These are phyloP conservation scores for Paramisgurnus dabryanus DNA, from an alignment of 2,113 vertebrate species.

Conservation along the genomic window DNA sequence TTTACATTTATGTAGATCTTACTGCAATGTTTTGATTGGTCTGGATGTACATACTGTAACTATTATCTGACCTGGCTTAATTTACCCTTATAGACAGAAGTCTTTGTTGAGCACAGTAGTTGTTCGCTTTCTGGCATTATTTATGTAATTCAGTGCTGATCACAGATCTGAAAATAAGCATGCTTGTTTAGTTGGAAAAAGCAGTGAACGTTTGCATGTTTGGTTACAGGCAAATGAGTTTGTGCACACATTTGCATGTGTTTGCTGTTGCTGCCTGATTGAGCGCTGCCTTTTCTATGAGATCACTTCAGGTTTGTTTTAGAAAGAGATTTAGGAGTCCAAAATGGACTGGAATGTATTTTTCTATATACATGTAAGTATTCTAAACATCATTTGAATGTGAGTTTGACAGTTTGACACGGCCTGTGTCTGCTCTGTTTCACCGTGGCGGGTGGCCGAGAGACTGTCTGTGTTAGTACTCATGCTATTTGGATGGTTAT, in stretches of 20 bases:
- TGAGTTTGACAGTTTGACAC: slow-evolving; percentile 47
- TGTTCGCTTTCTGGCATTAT: slow-evolving; percentile 26
- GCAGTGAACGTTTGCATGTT: not conserved
- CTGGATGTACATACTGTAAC: not conserved
- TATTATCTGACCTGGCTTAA: slow-evolving; percentile 41
- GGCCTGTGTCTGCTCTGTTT: slow-evolving; percentile 42
- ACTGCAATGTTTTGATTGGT: not conserved
- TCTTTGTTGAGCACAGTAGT: slow-evolving; percentile 30
- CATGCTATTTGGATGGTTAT: slow-evolving; percentile 47
- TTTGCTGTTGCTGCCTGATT: slow-evolving; percentile 18
- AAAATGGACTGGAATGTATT: slow-evolving; percentile 7
- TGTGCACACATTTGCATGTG: slow-evolving; percentile 27
- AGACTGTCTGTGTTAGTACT: slow-evolving; percentile 42
- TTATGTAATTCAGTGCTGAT: slow-evolving; percentile 9
- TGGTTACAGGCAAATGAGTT: slow-evolving; percentile 9
- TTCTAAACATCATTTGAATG: slow-evolving; percentile 6
- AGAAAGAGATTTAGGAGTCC: slow-evolving; percentile 12
- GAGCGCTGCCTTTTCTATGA: slow-evolving; percentile 11
- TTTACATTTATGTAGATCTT: not conserved
- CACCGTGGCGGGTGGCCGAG: slow-evolving; percentile 39
- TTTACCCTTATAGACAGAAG: not conserved
- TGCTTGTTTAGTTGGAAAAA: not conserved
- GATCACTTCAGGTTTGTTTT: slow-evolving; percentile 11
- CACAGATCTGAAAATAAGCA: slow-evolving; percentile 10
- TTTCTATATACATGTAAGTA: slow-evolving; percentile 27